Evolutionary conservation across 2,113 vertebrate species (phyloP).

Genomic region (Equus przewalskii): DNA sequence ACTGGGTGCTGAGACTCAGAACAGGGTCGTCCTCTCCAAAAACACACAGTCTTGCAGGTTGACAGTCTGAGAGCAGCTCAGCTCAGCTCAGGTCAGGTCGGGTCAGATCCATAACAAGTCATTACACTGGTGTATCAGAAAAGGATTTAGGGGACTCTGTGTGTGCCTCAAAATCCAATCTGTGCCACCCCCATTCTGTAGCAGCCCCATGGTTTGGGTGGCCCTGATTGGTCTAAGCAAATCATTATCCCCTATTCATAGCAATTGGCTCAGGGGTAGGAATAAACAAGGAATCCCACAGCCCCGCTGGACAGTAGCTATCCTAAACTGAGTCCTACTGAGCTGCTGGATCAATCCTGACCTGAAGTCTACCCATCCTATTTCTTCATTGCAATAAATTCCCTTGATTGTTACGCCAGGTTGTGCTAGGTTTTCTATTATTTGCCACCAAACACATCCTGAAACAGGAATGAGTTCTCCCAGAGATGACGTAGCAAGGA

Average conservation of each 20-base stretch:
- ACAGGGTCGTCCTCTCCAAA: not conserved
- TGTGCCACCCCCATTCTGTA: not conserved
- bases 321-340: not conserved
- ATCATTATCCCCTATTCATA: not conserved
- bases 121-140: not conserved
- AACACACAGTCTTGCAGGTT: not conserved
- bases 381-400: not conserved
- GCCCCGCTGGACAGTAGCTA: not conserved
- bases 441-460: not conserved
- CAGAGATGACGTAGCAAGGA: not conserved
- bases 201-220: not conserved
- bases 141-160: not conserved
- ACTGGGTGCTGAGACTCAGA: not conserved
- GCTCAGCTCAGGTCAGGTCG: not conserved
- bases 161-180: not conserved
- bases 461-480: not conserved
- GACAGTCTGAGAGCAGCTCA: not conserved
- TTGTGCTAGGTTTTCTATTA: not conserved
- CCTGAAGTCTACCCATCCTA: not conserved
- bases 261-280: not conserved
- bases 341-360: slow-evolving; percentile 58
- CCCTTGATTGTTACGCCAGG: slow-evolving; percentile 11
- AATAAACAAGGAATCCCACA: not conserved
- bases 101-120: not conserved
- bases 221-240: not conserved